These are phyloP conservation scores for Holotrichia oblita DNA, from an alignment of 1,140 invertebrate species.

Conservation along the genomic window DNA sequence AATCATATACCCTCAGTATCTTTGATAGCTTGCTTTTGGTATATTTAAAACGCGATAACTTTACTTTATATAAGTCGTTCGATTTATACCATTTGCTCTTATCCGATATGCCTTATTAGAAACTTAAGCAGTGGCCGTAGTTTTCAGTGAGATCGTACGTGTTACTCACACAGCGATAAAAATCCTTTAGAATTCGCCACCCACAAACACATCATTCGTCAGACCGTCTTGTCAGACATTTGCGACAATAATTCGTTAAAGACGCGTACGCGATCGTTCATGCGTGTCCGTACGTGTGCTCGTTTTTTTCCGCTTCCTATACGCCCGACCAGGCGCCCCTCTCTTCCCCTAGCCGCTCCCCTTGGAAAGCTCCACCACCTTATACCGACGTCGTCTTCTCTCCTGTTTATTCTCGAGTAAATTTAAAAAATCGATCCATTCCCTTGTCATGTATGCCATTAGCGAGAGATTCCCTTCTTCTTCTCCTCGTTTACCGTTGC, in stretches of 20 bases:
- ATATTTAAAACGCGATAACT: no score
- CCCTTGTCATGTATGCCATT: conserved; percentile 63
- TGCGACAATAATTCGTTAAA: conserved; percentile 36
- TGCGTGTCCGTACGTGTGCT: conserved; percentile 29
- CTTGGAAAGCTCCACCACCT: conserved; percentile 4
- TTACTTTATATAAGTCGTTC: no score
- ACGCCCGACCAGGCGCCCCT: neutral
- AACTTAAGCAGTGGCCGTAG: no score
- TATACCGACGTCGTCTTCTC: conserved; percentile 15
- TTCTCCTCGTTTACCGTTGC: conserved; percentile 39
- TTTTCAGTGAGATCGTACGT: no score
- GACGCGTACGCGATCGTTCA: conserved; percentile 33
- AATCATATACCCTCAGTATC: no score
- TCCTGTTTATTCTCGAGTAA: conserved; percentile 60
- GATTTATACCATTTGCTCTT: no score
- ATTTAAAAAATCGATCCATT: conserved; percentile 62
- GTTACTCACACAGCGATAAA: neutral
- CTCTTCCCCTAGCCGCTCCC: neutral
- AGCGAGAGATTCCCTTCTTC: conserved; percentile 51
- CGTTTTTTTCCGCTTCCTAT: conserved; percentile 17
- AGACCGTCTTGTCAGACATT: conserved; percentile 31
- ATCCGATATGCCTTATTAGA: no score
- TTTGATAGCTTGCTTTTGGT: no score
- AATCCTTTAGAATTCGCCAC: conserved; percentile 33
- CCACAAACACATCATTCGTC: conserved; percentile 36